Evolutionary conservation across 2,888 invertebrate species (phyloP), one percentile per base, ranked within the genome.

Genomic region (Apeira syringaria): DNA sequence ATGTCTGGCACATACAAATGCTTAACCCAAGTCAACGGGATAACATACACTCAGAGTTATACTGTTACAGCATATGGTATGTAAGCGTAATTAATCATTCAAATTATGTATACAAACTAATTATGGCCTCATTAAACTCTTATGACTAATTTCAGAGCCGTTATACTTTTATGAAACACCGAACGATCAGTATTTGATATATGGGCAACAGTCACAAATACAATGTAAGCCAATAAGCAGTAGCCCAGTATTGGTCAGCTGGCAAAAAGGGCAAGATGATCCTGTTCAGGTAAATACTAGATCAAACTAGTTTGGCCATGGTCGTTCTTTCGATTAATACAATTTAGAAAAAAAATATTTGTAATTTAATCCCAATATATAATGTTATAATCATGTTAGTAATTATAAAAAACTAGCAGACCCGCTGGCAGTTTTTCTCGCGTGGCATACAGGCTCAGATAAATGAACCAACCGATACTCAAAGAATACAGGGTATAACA

Each of bases 1-100:
- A 64, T 75, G 56, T 65, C 81, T 3, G 88, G 87, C 0, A 49
- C 55, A 1, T 88, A 86, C 56, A 77, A 69, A 35, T 88, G 88
- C 45, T 56, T 72, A 2, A 74, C 79, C 0, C 50, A 60, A 8
- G 58, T 64, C 24, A 56, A 77, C 34, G 79, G 75, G 5, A 49
- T 50, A 13, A 37, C 44, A 24, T 65, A 76, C 31, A 53, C 54
- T 1, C 59, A 64, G 11, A 56, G 55, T 2, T 71, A 74, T 31
- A 59, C 69, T 11, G 56, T 86, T 11, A 64, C 74, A 44, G 79
- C 78, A 9, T 82, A 76, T 64, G 85, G 86, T 85, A 64, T 38
- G 78, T 69, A 48, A 47, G 20, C 3, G 20, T 20, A 2, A 24
- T 9, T 3, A 9, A 24, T 24, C 8, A 9, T 4, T 24, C 2